Base-by-base conservation (phyloP, 2,888 invertebrate species). In the Agonum fuliginosum region DNA sequence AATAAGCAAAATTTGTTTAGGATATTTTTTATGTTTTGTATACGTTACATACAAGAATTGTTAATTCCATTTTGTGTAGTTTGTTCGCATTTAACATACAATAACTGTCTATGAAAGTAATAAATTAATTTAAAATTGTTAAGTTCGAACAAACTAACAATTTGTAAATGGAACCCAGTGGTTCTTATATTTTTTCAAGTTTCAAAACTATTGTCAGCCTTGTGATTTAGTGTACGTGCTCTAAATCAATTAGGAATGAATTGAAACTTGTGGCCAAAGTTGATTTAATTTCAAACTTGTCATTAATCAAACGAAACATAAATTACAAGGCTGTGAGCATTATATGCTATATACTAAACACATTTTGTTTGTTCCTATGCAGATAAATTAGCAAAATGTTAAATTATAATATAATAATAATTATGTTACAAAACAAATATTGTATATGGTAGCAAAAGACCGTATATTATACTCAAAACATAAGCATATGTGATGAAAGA, bases 401-500 rank as follows among this genome's bases (percentile, higher is more conserved):
- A 85, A 84, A 84, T 84, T 84, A 83, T 83, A 83, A 62, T 83
- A 83, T 84, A 84, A 84, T 84, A 83, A 84, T 85, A 83, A 85
- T 84, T 83, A 85, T 84, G 83, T 84, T 84, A 83, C 83, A 83
- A 79, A 79, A 82, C 79, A 81, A 81, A 83, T 83, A 84, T 83
- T 84, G 83, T 85, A 85, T 84, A 85, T 85, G 84, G 85, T 85
- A 85, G 85, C 82, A 84, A 83, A 83, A 81, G 58, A 82, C 83
- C 83, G 83, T 85, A 84, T 84, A 83, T 83, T 84, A 84, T 77
- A 85, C 83, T 83, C 84, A 82, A 84, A 37, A 83, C 84, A 85
- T 86, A 85, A 86, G 86, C 85, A 85, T 85, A 86, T 86, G 86
- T 86, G 86, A 86, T 86, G 86, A 85, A 84, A 81, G 83, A 83